phyloP scores from a whole-genome alignment of 1,140 invertebrate genomes.

The Trichogramma pretiosum region DNA sequence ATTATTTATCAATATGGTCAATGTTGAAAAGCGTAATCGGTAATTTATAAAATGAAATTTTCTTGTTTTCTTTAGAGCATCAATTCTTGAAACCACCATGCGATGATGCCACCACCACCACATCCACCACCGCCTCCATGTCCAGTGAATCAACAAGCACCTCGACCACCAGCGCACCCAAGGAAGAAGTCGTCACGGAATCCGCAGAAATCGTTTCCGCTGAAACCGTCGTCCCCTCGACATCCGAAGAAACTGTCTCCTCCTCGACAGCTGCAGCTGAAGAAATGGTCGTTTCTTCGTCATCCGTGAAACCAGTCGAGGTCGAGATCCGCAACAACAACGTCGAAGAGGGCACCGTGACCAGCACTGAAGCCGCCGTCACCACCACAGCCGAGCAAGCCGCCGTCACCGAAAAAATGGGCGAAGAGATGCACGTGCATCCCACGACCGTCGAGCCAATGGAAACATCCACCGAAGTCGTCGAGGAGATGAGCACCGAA shows the following conservation, averaged over 20 bases:
- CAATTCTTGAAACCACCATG: too few relatives aligned
- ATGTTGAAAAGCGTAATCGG: too few relatives aligned
- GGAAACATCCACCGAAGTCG: background rate
- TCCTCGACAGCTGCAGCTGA: too few relatives aligned
- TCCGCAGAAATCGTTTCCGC: too few relatives aligned
- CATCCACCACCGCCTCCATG: background rate
- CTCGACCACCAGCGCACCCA: background rate
- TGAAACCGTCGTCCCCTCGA: too few relatives aligned
- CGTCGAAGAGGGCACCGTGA: too few relatives aligned
- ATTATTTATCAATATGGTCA: too few relatives aligned
- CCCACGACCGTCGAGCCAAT: background rate
- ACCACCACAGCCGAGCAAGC: background rate
- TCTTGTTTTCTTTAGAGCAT: too few relatives aligned
- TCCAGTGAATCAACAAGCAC: background rate
- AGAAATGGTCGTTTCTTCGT: too few relatives aligned
- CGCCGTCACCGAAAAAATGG: background rate
- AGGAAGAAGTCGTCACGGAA: background rate
- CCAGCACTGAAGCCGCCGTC: background rate
- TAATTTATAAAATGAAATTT: too few relatives aligned
- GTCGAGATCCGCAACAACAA: background rate
- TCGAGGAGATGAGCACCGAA: background rate
- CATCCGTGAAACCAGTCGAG: background rate
- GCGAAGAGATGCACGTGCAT: background rate
- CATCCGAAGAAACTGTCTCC: too few relatives aligned
- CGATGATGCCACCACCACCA: background rate